Evolutionary conservation across 2,888 invertebrate genomes (phyloP), one percentile per base, ranked within the genome.

Genomic region (Sisyra terminalis): DNA sequence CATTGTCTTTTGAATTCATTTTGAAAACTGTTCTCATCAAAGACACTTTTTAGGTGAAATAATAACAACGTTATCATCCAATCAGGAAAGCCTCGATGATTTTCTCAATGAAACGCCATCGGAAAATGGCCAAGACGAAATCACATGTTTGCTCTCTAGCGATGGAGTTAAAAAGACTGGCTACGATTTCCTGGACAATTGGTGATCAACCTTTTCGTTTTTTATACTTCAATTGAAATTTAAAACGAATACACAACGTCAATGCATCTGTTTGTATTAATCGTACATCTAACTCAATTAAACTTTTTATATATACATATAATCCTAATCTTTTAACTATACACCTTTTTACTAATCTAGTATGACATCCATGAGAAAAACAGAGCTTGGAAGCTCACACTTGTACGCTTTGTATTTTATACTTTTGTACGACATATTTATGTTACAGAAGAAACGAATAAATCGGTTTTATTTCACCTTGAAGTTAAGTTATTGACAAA

Each of bases 171-270:
- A 37, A 8, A 74, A 73, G 60, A 72, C 73, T 3, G 75, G 74
- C 0, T 66, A 71, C 30, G 74, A 74, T 50, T 73, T 75, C 45
- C 55, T 75, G 31, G 75, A 75, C 52, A 74, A 75, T 56, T 75
- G 75, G 75, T 75, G 73, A 66, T 47, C 3, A 7, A 24, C 24
- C 11, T 38, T 3, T 38, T 11, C 34, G 7, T 34, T 34, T 34
- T 34, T 34, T 24, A 24, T 24, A 3, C 31, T 4, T 5, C 31
- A 31, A 3, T 11, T 5, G 3, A 31, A 11, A 31, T 5, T 31
- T 5, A 3, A 31, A n/a, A 13, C 4, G n/a, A 3, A 31, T 35
- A 35, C 18, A 10, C 18, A 13, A 39, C 18, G 39, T 17, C 39
- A 18, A 17, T 39, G 15, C 13, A 8, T 39, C 11, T 35, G 9